Base-by-base conservation (phyloP, 1,140 invertebrate species). In the Diploscapter pachys region DNA sequence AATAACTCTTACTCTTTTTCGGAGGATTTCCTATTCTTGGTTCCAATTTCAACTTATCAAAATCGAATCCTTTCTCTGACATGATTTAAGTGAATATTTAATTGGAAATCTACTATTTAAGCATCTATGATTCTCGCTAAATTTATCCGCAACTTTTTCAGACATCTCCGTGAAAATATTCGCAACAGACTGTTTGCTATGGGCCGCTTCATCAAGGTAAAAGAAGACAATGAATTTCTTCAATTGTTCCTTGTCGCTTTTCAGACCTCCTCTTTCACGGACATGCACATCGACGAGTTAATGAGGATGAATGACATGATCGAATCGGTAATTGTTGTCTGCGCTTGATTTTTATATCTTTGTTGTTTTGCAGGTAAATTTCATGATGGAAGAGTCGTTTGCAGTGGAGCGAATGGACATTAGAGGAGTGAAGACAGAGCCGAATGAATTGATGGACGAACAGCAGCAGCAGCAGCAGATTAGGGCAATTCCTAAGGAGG, bases 151-250 rank as follows among this genome's bases (percentile, higher is more conserved):
- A 31, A 11, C 31, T 59, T 59, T 59, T 31, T 59, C 66, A 50
- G 66, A 31, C 48, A 68, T 53, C 66, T 68, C 11, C 48, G 66
- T 8, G 66, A 68, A 54, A 52, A 52, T 5, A 54, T 68, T 48
- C 9, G 66, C 5, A 54, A 52, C 6, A 68, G 57, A 13, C n/a
- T 68, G 13, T 68, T 68, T 48, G 8, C 53, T 50, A 52, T 68
- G 5, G 66, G 66, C 9, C 66, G 66, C 5, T 68, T n/a, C 51
- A 51, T 68, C 31, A 31, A 31, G 31, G 31, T 31, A 31, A 31
- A 31, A 31, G 31, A 31, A 31, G 31, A 31, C 31, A 31, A 31
- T 31, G 31, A 31, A 31, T 31, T 31, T 31, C 31, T 31, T 31
- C 31, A 31, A 31, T 31, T 31, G 31, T 31, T 31, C 31, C 31